Conservation (phyloP, 1,140 invertebrate species). For the Tetramorium alpestre region DNA sequence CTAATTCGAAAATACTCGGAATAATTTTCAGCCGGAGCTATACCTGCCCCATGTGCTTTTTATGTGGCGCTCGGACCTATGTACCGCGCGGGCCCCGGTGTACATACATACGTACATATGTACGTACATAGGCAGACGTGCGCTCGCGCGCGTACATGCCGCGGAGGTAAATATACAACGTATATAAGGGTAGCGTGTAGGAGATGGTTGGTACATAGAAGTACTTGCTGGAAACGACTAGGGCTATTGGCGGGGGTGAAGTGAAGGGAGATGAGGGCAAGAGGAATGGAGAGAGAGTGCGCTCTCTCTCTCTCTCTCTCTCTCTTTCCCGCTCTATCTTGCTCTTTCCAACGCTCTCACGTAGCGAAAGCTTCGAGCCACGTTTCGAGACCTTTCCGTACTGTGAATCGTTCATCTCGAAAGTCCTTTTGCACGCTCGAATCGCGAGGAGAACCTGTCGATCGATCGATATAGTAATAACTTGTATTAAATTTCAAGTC, state of each 20-base stretch:
- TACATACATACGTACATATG: conserved; percentile 50
- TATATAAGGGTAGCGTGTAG: conserved; percentile 83
- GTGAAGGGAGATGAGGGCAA: conserved; percentile 50
- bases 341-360: conserved; percentile 44
- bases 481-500: conserved; percentile 33
- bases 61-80: conserved; percentile 70
- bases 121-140: conserved; percentile 26
- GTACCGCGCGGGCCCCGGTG: conserved; percentile 67
- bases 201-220: conserved; percentile 84
- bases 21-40: conserved; percentile 74
- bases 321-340: conserved; percentile 31
- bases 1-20: conserved; percentile 77
- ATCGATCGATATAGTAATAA: conserved; percentile 43
- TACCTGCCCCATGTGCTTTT: conserved; percentile 72
- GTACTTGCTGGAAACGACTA: conserved; percentile 85
- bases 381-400: conserved; percentile 47
- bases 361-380: conserved; percentile 71
- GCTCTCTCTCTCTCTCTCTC: conserved; percentile 47
- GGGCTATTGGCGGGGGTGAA: conserved; percentile 78
- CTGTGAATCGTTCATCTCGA: conserved; percentile 33
- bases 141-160: conserved; percentile 68
- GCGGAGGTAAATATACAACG: conserved; percentile 80
- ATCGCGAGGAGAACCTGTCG: conserved; percentile 20
- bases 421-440: conserved; percentile 24
- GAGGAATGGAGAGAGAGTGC: conserved; percentile 69